A percentile compares a stretch with the other conserved stretches of the same genome.
Conservation (phyloP, 2,888 invertebrate genomes). For the Helleia helle region DNA sequence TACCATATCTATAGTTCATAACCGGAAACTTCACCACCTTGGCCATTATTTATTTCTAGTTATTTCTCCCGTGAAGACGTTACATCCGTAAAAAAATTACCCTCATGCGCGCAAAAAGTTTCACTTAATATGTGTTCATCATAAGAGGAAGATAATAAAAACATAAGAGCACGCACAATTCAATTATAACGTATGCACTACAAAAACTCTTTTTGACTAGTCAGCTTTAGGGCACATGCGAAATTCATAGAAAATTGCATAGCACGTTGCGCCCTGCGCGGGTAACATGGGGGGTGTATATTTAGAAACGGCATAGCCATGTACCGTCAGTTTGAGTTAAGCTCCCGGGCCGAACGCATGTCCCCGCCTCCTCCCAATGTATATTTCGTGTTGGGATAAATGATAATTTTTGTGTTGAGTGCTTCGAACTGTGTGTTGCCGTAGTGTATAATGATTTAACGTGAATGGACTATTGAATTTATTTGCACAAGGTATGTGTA, state of each 20-base stretch:
- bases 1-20: no score
- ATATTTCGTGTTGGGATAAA: background rate
- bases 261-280: constrained; percentile 63
- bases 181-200: constrained; percentile 50
- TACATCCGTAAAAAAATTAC: no score
- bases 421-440: background rate
- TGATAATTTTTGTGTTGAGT: constrained; percentile 1
- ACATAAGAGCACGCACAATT: no score
- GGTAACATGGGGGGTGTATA: constrained; percentile 61
- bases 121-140: no score
- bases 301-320: constrained; percentile 57
- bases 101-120: no score
- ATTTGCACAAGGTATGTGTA: background rate
- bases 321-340: constrained; percentile 52
- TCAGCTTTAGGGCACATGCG: constrained; percentile 63
- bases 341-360: constrained; percentile 45
- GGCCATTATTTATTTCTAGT: no score
- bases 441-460: background rate
- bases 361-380: constrained; percentile 28
- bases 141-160: no score
- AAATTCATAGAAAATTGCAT: constrained; percentile 73
- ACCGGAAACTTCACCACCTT: no score
- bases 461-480: background rate
- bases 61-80: no score
- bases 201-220: constrained; percentile 70